A percentile compares a stretch with the other conserved stretches of the same genome.
These are phyloP conservation scores for Antigone vipio DNA, from an alignment of 2,113 vertebrate species.

Conservation along the genomic window DNA sequence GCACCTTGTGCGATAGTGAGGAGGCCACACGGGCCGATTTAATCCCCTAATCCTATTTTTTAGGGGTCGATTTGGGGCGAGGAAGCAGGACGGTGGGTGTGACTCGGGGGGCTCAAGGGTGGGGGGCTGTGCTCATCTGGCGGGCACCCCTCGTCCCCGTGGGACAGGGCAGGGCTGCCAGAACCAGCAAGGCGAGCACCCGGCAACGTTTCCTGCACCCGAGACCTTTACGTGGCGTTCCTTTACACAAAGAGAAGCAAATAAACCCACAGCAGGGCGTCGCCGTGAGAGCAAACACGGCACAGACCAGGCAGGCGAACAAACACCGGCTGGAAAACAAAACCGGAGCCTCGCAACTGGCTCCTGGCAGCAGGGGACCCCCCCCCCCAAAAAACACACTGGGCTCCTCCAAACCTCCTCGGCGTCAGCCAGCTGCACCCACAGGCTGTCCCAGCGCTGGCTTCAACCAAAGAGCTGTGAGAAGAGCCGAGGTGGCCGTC, in stretches of 20 bases:
- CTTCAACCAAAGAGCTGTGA: neutral
- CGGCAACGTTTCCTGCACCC: neutral
- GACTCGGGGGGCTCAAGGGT: fast-evolving
- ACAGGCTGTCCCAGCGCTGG: fast-evolving
- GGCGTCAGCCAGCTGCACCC: fast-evolving
- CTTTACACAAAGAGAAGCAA: constrained; percentile 32
- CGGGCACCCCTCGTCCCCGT: neutral
- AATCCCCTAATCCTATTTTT: neutral
- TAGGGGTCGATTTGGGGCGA: neutral
- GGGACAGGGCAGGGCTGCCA: neutral
- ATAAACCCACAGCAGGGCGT: neutral
- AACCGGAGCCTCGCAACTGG: neutral
- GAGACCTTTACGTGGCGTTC: neutral
- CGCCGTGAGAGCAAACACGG: neutral
- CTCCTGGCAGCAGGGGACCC: fast-evolving
- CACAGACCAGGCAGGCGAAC: fast-evolving
- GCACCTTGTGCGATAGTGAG: fast-evolving
- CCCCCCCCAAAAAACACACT: no score
- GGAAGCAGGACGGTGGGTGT: neutral
- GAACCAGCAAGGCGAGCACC: neutral
- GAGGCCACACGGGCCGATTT: no score
- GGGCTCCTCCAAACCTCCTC: neutral
- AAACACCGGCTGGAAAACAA: neutral
- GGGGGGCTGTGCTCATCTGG: neutral
- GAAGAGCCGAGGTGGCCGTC: neutral